Evolutionary conservation across 2,888 invertebrate species (phyloP), one percentile per base, ranked within the genome.

Genomic region (Dryobotodes eremita): DNA sequence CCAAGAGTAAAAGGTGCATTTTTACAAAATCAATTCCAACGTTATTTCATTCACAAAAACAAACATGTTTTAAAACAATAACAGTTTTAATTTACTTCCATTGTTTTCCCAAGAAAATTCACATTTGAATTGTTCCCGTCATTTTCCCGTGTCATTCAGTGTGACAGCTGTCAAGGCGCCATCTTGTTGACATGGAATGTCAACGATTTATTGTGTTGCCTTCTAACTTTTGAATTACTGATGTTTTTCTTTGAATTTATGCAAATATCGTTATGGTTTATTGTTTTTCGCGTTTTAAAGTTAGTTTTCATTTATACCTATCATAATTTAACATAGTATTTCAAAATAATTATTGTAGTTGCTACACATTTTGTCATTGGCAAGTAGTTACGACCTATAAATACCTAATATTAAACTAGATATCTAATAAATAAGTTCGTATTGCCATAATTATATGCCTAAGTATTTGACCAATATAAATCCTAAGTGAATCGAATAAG

Each of bases 81-180:
- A 75, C 75, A 75, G 65, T 75, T 72, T 73, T 26, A 79, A 76
- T 74, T 68, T 61, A 74, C 73, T 20, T 26, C 79, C 59, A 86
- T 77, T 86, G 84, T 84, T 80, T 80, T 72, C 72, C 31, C 70
- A 66, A 69, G 73, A 83, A 85, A 86, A 83, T 74, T 57, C 70
- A 62, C 75, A 76, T 84, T 76, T 20, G 75, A 42, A 77, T 80
- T 75, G 66, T 75, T 70, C 55, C 70, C 74, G 71, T 77, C 76
- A 85, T 84, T 84, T 87, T 83, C 88, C 78, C 80, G 77, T 77
- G 78, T 76, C 85, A 88, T 84, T 88, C 90, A 91, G 76, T 81
- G 78, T 93, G 92, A 93, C 93, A 92, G 89, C 90, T 92, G 93
- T 90, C 93, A 91, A 76, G 89, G 82, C 78, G 91, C 92, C 91